These are phyloP conservation scores for Corella eumyota DNA, from an alignment of 23 tunicate species.

Conservation along the genomic window DNA sequence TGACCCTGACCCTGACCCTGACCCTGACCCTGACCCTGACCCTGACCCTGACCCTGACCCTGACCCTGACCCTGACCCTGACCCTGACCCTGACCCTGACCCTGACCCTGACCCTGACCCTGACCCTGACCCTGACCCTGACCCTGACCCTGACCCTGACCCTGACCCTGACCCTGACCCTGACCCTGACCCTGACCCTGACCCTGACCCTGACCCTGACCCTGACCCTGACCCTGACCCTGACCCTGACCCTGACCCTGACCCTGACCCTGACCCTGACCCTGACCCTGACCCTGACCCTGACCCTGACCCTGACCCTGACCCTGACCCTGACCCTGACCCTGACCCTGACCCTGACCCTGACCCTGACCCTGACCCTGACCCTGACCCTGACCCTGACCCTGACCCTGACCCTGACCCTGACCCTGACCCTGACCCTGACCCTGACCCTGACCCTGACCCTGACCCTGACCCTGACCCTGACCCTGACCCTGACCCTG, in stretches of 20 bases:
- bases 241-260: conserved; percentile 62
- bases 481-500: conserved; percentile 64
- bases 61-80: conserved; percentile 50
- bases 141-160: conserved; percentile 84
- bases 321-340: conserved; percentile 60
- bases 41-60: conserved; percentile 59
- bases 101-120: conserved; percentile 46
- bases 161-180: conserved; percentile 85
- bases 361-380: conserved; percentile 55
- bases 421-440: conserved; percentile 64
- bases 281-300: conserved; percentile 63
- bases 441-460: conserved; percentile 68
- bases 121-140: conserved; percentile 60
- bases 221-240: conserved; percentile 85
- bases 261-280: conserved; percentile 62
- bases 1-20: conserved; percentile 32
- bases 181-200: conserved; percentile 82
- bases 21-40: conserved; percentile 51
- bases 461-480: conserved; percentile 70
- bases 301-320: conserved; percentile 59
- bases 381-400: conserved; percentile 68
- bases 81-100: conserved; percentile 56
- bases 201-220: conserved; percentile 82
- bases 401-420: conserved; percentile 70
- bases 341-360: conserved; percentile 67